These are phyloP conservation scores for Protaetia brevitarsis DNA, from an alignment of 1,140 invertebrate species.

Conservation along the genomic window DNA sequence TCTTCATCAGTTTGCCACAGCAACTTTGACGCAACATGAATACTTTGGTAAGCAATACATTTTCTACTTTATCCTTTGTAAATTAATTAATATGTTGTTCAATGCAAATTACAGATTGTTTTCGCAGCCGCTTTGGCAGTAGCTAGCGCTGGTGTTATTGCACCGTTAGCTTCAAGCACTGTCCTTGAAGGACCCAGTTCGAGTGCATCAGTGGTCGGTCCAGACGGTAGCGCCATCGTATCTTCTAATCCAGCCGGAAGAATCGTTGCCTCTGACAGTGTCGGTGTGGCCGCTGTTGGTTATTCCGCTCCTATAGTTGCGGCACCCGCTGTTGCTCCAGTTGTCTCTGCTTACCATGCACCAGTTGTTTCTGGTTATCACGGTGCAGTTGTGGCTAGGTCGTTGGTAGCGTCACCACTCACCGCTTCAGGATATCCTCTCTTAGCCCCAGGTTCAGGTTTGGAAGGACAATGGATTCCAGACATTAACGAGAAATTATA, in stretches of 20 bases:
- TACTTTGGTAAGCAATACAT: neutral
- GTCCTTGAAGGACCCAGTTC: conserved; percentile 31
- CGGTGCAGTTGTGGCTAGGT: neutral
- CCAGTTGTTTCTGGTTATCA: neutral
- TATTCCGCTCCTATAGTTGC: conserved; percentile 32
- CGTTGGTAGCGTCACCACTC: neutral
- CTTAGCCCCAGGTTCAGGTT: conserved; percentile 35
- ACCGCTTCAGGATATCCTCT: conserved; percentile 15
- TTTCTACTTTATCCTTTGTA: neutral
- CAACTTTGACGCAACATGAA: neutral
- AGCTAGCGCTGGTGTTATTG: conserved; percentile 39
- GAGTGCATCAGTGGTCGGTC: conserved; percentile 29
- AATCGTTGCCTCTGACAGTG: conserved; percentile 23
- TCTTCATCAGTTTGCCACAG: neutral
- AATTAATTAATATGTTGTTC: neutral
- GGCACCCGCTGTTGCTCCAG: neutral
- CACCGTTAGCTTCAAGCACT: conserved; percentile 37
- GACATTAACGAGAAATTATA: conserved; percentile 39
- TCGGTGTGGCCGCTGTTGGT: conserved; percentile 38
- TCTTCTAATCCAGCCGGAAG: conserved; percentile 31
- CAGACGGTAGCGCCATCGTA: conserved; percentile 31
- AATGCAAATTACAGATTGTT: conserved; percentile 35
- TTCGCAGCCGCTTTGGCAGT: conserved; percentile 35
- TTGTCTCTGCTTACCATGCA: neutral
- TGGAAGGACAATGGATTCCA: conserved; percentile 41